Conservation (phyloP, 2,797 vertebrate species). For the Diglossa cyanea region DNA sequence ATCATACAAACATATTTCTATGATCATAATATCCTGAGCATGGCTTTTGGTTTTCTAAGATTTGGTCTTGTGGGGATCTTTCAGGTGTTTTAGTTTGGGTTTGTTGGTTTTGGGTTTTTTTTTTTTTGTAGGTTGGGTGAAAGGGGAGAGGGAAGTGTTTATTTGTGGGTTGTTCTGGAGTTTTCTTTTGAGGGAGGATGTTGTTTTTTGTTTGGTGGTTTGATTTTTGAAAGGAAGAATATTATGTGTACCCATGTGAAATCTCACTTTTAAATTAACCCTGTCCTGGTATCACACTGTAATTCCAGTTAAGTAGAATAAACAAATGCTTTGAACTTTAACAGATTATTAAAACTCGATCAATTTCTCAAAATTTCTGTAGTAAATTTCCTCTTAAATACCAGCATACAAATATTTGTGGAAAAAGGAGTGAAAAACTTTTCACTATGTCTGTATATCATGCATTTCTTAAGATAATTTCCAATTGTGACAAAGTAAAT, state of each 20-base stretch:
- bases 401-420: not conserved
- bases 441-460: not conserved
- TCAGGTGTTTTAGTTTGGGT: not conserved
- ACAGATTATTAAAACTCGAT: not conserved
- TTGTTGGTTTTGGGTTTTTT: not conserved
- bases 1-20: accelerated
- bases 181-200: too few species aligned
- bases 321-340: not conserved
- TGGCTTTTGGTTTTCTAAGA: not conserved
- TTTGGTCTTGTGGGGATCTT: not conserved
- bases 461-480: not conserved
- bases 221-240: not conserved
- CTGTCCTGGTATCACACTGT: not conserved
- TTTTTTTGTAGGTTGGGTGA: not conserved
- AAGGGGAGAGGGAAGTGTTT: not conserved
- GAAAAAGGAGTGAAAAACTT: not conserved
- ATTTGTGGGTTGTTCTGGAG: not conserved
- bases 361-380: not conserved
- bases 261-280: not conserved
- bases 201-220: not conserved
- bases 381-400: not conserved
- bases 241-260: not conserved
- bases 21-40: not conserved
- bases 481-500: not conserved
- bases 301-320: not conserved